phyloP scores from a whole-genome alignment of 2,888 invertebrate species.

The Reticulitermes lucifugus region DNA sequence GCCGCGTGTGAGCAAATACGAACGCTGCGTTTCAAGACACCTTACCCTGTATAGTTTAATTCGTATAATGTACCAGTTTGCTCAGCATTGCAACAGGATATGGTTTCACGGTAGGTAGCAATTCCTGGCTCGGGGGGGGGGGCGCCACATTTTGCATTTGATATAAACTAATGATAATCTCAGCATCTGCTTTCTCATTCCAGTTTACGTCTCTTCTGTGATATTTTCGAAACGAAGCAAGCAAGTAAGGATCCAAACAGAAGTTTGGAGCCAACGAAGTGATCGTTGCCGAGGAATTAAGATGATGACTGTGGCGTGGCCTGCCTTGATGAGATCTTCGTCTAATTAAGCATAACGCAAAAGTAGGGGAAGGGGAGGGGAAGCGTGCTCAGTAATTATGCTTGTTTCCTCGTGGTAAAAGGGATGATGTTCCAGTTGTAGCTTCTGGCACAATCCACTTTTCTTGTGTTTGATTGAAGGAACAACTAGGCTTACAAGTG shows the following conservation, averaged over 20 bases:
- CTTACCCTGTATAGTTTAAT: no score
- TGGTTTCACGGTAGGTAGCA: no score
- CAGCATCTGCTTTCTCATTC: slow-evolving; percentile 18
- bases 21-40: no score
- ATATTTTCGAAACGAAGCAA: slow-evolving; percentile 31
- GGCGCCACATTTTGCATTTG: slow-evolving; percentile 7
- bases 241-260: slow-evolving; percentile 30
- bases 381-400: slow-evolving; percentile 33
- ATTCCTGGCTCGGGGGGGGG: background rate
- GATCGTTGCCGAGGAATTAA: slow-evolving; percentile 31
- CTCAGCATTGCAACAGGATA: no score
- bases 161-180: slow-evolving; percentile 35
- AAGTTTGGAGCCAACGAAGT: slow-evolving; percentile 14
- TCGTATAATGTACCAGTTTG: no score
- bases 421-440: slow-evolving; percentile 11
- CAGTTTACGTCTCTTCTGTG: background rate
- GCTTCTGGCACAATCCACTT: background rate
- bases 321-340: slow-evolving; percentile 46
- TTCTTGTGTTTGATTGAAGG: background rate
- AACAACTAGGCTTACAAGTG: no score
- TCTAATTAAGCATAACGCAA: slow-evolving; percentile 47
- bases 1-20: no score
- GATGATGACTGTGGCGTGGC: slow-evolving; percentile 13
- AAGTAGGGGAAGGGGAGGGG: background rate
- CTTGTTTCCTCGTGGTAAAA: slow-evolving; percentile 38